phyloP scores from a whole-genome alignment of 2,113 vertebrate species.

The Ophthalmolycus amberensis region DNA sequence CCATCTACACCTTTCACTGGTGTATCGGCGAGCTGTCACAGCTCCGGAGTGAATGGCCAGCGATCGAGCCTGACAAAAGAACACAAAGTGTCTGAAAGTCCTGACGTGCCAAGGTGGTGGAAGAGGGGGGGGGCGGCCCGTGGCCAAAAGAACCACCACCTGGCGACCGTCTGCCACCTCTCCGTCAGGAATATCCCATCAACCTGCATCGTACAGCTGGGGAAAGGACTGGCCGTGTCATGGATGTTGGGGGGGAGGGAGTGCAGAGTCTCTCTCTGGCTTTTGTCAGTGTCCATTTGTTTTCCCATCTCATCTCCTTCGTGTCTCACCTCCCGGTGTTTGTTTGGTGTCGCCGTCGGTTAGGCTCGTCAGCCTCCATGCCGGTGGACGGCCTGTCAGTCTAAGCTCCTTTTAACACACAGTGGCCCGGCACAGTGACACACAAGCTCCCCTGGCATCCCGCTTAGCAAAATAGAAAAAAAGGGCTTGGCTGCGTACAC shows the following conservation, averaged over 20 bases:
- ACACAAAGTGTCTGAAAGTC: slow-evolving; percentile 62
- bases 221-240: slow-evolving; percentile 3
- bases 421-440: slow-evolving; percentile 45
- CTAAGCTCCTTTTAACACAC: slow-evolving; percentile 60
- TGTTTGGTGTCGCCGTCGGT: slow-evolving; percentile 52
- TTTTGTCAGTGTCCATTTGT: slow-evolving; percentile 40
- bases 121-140: not conserved
- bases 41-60: slow-evolving; percentile 53
- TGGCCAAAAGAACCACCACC: slow-evolving; percentile 42
- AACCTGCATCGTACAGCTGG: slow-evolving; percentile 21
- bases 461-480: slow-evolving; percentile 50
- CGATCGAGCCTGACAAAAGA: slow-evolving; percentile 67
- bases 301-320: slow-evolving; percentile 31
- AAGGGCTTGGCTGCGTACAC: slow-evolving; percentile 27
- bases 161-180: slow-evolving; percentile 30
- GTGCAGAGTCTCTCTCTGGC: slow-evolving; percentile 8
- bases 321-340: slow-evolving; percentile 41
- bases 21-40: slow-evolving; percentile 67
- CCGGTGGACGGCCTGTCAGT: slow-evolving; percentile 60
- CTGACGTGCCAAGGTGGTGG: slow-evolving; percentile 40
- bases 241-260: slow-evolving; percentile 35
- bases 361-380: slow-evolving; percentile 53
- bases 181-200: slow-evolving; percentile 38
- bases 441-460: slow-evolving; percentile 44
- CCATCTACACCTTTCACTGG: slow-evolving; percentile 66